Evolutionary conservation across 1,140 invertebrate genomes (phyloP).

Genomic region (Drosophila tsacasi): DNA sequence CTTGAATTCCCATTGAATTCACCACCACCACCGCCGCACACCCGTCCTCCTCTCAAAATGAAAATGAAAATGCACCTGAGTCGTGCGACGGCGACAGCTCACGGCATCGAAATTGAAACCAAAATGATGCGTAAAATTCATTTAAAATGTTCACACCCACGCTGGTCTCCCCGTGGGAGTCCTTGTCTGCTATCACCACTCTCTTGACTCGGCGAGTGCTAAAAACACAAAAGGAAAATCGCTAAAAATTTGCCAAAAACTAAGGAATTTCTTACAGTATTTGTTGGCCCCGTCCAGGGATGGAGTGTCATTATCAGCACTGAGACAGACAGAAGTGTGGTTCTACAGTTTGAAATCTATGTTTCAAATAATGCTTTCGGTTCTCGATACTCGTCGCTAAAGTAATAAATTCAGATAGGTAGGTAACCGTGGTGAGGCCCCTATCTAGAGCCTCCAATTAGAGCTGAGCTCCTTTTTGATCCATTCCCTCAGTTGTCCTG

Average conservation of each 20-base stretch:
- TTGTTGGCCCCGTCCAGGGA: constrained; percentile 23
- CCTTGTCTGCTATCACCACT: background rate
- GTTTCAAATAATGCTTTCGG: background rate
- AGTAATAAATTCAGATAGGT: background rate
- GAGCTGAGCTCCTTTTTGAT: too few species aligned
- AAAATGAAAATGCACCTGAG: constrained; percentile 44
- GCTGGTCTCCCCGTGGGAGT: background rate
- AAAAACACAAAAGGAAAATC: constrained; percentile 43
- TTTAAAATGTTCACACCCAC: constrained; percentile 69
- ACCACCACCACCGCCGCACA: background rate
- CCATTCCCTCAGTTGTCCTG: too few species aligned
- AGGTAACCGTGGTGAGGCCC: too few species aligned
- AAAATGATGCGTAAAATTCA: constrained; percentile 80
- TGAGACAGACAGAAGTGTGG: background rate
- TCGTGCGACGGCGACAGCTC: constrained; percentile 34
- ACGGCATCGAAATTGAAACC: constrained; percentile 75
- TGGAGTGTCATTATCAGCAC: background rate
- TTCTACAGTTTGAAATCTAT: background rate
- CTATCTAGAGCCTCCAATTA: too few species aligned
- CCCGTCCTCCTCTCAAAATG: background rate
- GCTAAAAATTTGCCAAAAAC: constrained; percentile 32
- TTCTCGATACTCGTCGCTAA: too few species aligned
- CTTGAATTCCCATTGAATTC: constrained; percentile 61
- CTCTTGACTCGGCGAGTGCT: constrained; percentile 26
- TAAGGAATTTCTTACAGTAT: constrained; percentile 16